phyloP scores from a whole-genome alignment of 2,888 invertebrate species.

The Terebella lapidaria region DNA sequence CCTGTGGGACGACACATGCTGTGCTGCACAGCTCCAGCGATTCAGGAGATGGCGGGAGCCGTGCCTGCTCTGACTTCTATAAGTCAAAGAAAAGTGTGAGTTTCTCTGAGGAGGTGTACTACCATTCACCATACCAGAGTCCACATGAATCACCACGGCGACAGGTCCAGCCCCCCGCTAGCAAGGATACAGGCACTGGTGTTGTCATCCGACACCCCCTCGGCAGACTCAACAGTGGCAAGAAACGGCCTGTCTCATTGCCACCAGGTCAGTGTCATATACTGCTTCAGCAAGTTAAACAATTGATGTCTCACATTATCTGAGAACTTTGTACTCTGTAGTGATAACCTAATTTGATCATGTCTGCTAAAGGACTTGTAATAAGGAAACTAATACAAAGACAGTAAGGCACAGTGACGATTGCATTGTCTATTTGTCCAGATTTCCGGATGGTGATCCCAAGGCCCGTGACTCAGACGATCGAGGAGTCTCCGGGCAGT shows the following conservation, averaged over 20 bases:
- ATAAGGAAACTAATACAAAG: too few species aligned
- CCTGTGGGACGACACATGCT: conserved; percentile 10
- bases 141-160: conserved; percentile 10
- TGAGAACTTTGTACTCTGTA: too few species aligned
- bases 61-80: background rate
- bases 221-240: background rate
- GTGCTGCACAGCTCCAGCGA: conserved; percentile 14
- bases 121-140: conserved; percentile 35
- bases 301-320: too few species aligned
- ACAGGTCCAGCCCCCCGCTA: background rate
- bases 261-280: background rate
- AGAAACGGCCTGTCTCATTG: background rate
- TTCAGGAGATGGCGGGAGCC: conserved; percentile 1
- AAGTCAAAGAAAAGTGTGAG: conserved; percentile 42
- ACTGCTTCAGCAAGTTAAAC: too few species aligned
- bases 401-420: too few species aligned
- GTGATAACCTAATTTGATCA: too few species aligned
- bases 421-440: too few species aligned
- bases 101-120: conserved; percentile 49
- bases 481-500: background rate
- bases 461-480: background rate
- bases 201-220: background rate
- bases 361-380: too few species aligned
- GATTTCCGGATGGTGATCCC: background rate
- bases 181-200: background rate